Conservation (phyloP, 2,888 invertebrate species). For the Phaonia tiefii region DNA sequence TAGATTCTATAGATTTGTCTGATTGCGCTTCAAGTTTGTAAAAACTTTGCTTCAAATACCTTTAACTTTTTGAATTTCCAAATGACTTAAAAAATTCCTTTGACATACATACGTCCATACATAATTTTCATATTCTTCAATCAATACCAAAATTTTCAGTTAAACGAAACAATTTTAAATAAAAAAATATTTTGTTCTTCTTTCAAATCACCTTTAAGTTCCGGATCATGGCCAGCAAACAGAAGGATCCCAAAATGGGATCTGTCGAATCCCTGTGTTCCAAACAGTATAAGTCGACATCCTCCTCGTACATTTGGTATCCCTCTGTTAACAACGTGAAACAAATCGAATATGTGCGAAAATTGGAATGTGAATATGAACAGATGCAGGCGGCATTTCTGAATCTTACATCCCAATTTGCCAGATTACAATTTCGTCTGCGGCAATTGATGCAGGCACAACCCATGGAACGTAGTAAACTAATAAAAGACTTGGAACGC, state of each 20-base stretch:
- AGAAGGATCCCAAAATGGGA: not conserved
- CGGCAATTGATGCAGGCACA: constrained; percentile 72
- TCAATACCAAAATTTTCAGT: no score
- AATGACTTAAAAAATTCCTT: no score
- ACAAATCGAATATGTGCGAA: constrained; percentile 70
- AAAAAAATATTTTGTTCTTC: no score
- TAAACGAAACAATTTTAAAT: no score
- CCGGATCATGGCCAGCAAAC: no score
- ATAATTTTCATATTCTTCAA: no score
- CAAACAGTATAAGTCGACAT: constrained; percentile 5
- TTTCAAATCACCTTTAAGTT: no score
- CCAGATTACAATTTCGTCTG: constrained; percentile 75
- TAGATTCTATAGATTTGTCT: no score
- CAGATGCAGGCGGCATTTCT: constrained; percentile 73
- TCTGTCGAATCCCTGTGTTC: constrained; percentile 1
- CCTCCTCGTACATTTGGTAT: constrained; percentile 45
- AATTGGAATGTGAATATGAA: constrained; percentile 73
- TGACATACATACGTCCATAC: no score
- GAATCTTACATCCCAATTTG: constrained; percentile 74
- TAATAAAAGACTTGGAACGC: constrained; percentile 73
- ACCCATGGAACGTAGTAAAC: constrained; percentile 66
- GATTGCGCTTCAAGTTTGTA: no score
- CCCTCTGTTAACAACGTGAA: constrained; percentile 45
- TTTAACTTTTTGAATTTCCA: no score
- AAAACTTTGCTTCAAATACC: no score